These are phyloP conservation scores for Anseranas semipalmata DNA, from an alignment of 2,113 vertebrate genomes.

Conservation along the genomic window DNA sequence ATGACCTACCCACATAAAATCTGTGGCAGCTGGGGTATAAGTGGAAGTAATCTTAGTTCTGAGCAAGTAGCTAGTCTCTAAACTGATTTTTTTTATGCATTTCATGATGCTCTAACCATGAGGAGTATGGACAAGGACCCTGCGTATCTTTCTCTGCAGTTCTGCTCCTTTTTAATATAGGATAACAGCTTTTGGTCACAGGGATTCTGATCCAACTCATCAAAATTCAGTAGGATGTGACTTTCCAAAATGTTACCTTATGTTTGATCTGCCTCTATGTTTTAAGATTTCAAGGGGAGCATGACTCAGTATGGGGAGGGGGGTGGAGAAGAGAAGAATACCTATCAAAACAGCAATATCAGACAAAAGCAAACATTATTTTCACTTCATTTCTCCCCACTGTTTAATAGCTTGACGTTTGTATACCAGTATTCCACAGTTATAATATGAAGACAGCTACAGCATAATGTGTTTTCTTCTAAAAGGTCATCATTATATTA, in stretches of 20 bases:
- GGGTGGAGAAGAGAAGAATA: neutral
- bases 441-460: conserved; percentile 6
- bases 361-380: conserved; percentile 20
- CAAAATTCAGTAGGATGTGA: neutral
- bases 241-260: neutral
- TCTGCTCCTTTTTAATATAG: neutral
- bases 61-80: neutral
- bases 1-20: neutral
- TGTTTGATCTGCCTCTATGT: neutral
- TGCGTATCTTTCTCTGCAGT: neutral
- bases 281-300: neutral
- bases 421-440: neutral
- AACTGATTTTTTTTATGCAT: neutral
- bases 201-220: neutral
- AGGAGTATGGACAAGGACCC: neutral
- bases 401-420: conserved; percentile 11
- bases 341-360: neutral
- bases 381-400: conserved; percentile 11
- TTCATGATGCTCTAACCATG: neutral
- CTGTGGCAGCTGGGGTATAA: neutral
- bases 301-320: neutral
- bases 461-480: conserved; percentile 43
- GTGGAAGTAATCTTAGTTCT: neutral
- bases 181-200: neutral
- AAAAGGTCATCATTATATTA: conserved; percentile 67